These are phyloP conservation scores for Propithecus deckenii DNA, from an alignment of 2,797 vertebrate species.

Conservation along the genomic window DNA sequence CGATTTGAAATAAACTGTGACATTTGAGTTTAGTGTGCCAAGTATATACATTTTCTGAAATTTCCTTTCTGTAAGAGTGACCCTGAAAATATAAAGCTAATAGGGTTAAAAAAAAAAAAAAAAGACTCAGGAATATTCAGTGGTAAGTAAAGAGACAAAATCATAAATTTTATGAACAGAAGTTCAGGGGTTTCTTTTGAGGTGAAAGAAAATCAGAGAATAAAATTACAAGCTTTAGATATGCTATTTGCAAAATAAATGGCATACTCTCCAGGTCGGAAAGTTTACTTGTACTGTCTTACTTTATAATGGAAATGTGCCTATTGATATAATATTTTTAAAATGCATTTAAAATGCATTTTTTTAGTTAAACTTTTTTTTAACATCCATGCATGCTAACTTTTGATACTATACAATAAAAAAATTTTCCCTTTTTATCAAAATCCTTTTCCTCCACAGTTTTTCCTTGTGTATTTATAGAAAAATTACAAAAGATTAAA, in stretches of 20 bases:
- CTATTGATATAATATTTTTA: background rate
- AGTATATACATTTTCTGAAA: background rate
- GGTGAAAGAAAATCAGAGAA: slow-evolving; percentile 20
- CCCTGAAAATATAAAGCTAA: slow-evolving; percentile 7
- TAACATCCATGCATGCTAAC: background rate
- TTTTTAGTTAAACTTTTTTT: background rate
- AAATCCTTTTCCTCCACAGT: slow-evolving; percentile 15
- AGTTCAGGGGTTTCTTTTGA: background rate
- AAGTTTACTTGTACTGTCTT: background rate
- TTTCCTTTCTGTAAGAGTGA: background rate
- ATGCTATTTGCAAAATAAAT: background rate
- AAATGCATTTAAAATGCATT: background rate
- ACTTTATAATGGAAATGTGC: background rate
- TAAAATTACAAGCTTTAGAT: background rate
- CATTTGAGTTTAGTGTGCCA: slow-evolving; percentile 36
- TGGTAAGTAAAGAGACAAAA: background rate
- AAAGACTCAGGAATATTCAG: background rate
- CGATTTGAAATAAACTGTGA: slow-evolving; percentile 2
- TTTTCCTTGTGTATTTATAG: background rate
- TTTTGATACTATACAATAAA: background rate
- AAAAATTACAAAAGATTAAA: background rate
- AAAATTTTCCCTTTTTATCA: background rate
- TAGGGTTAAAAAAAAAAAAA: background rate
- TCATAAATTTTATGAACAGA: slow-evolving; percentile 1
- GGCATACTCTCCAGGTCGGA: background rate